phyloP scores from a whole-genome alignment of 92 coral and sea anemone genomes.

The Epizoanthus ramosus region DNA sequence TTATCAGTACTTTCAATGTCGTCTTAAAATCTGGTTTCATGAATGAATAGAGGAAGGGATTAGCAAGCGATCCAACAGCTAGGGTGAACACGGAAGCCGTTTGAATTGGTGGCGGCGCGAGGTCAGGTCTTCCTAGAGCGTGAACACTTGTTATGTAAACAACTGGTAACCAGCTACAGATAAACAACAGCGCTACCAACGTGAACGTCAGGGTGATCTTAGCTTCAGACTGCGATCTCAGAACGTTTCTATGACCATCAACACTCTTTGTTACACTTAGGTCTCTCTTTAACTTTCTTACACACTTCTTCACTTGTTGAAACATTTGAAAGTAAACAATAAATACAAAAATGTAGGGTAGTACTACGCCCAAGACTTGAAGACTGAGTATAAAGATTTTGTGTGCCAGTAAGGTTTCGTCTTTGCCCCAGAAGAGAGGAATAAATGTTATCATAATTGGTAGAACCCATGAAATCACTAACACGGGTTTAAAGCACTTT shows the following conservation, averaged over 20 bases:
- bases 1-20: slow-evolving; percentile 17
- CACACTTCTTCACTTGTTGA: slow-evolving; percentile 57
- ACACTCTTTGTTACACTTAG: slow-evolving; percentile 27
- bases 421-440: slow-evolving; percentile 71
- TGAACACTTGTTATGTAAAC: slow-evolving; percentile 75
- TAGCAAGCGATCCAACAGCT: slow-evolving; percentile 75
- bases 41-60: slow-evolving; percentile 76
- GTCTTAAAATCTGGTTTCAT: slow-evolving; percentile 77
- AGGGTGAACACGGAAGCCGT: slow-evolving; percentile 66
- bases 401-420: slow-evolving; percentile 47
- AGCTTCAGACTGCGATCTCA: slow-evolving; percentile 52
- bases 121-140: slow-evolving; percentile 45
- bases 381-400: slow-evolving; percentile 64
- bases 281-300: slow-evolving; percentile 42
- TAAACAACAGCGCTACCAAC: slow-evolving; percentile 70
- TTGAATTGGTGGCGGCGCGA: slow-evolving; percentile 61
- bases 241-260: slow-evolving; percentile 45
- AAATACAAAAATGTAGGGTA: slow-evolving; percentile 65
- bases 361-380: slow-evolving; percentile 64
- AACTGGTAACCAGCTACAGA: slow-evolving; percentile 78
- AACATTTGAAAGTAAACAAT: slow-evolving; percentile 67
- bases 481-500: slow-evolving; percentile 50
- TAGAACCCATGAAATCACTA: slow-evolving; percentile 61
- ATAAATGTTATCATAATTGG: slow-evolving; percentile 62
- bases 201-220: slow-evolving; percentile 69